Base-by-base conservation (phyloP, 2,888 invertebrate genomes). In the Drosophila tanythrix region DNA sequence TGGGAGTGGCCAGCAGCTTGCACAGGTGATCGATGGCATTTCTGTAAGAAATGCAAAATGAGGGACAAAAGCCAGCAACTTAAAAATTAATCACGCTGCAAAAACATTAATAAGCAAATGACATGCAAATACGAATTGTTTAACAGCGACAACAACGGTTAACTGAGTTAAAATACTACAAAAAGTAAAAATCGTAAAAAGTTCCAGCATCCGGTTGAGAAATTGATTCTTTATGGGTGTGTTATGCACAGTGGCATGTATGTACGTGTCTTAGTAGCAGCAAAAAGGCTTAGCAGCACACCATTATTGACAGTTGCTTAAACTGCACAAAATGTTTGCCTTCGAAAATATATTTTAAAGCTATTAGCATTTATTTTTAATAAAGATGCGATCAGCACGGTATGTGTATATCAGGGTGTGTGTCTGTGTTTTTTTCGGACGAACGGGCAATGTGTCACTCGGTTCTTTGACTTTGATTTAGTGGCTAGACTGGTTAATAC, bases 401-500 rank as follows among this genome's bases (percentile, higher is more conserved):
- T 63, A 38, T 50, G 33, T 74, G 66, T 74, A 55, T 66, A 11
- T 43, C 21, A 40, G 51, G 61, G 53, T 55, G 33, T 63, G 57
- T 57, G 25, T 63, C 48, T 53, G 27, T 36, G 36, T 25, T 25
- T 67, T 76, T 76, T 74, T 83, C 70, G 74, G 70, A 13, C 63
- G 81, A 76, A 55, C 70, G 38, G 61, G 70, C 70, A 70, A 83
- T 88, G 89, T 88, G 87, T 88, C 87, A 89, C 74, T 89, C 72
- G 88, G 74, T 73, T 87, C 87, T 88, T 88, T 72, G 84, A 71
- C 87, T 88, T 88, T 87, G 87, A 88, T 89, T 81, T 89, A 89
- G 89, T 89, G 87, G 89, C 89, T 84, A 89, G 87, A 87, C 87
- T 87, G 87, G 87, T 87, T 87, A 87, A 83, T 68, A 83, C 82